Conservation (phyloP, 2,113 vertebrate genomes). For the Phrynocephalus versicolor region DNA sequence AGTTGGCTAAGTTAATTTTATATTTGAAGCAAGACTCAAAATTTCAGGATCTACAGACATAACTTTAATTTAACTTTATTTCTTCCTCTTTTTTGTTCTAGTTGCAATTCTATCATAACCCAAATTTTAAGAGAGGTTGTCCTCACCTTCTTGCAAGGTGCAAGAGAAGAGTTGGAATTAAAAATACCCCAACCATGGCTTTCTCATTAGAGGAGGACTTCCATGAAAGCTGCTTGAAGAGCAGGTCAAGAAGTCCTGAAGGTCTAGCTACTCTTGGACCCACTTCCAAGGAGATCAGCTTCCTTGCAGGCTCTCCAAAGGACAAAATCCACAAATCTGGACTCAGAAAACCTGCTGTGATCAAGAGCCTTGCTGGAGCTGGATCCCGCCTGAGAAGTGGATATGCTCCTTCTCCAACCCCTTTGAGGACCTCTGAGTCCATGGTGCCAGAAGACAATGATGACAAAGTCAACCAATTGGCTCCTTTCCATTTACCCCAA, state of each 20-base stretch:
- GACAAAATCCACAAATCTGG: neutral
- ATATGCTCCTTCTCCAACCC: neutral
- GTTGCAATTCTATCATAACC: constrained; percentile 42
- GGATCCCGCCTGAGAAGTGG: neutral
- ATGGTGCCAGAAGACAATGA: neutral
- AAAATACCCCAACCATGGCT: constrained; percentile 19
- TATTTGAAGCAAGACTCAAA: neutral
- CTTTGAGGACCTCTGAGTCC: neutral
- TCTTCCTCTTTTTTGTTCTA: constrained; percentile 18
- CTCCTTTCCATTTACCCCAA: neutral
- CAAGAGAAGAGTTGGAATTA: constrained; percentile 36
- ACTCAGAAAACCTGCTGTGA: constrained; percentile 16
- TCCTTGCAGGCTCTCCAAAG: neutral
- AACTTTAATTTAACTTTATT: neutral
- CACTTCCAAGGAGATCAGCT: fast-evolving
- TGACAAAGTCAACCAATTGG: neutral
- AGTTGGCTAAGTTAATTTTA: neutral
- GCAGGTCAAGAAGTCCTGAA: neutral
- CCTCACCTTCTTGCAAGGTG: constrained; percentile 30
- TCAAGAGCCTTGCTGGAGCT: fast-evolving
- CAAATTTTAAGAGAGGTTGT: constrained; percentile 45
- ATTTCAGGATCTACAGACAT: neutral
- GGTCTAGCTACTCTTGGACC: neutral
- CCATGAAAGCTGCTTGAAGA: constrained; percentile 20
- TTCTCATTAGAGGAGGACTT: neutral